Evolutionary conservation across 2,113 vertebrate species (phyloP), one percentile per base, ranked within the genome.

Genomic region (Aleadryas rufinucha): DNA sequence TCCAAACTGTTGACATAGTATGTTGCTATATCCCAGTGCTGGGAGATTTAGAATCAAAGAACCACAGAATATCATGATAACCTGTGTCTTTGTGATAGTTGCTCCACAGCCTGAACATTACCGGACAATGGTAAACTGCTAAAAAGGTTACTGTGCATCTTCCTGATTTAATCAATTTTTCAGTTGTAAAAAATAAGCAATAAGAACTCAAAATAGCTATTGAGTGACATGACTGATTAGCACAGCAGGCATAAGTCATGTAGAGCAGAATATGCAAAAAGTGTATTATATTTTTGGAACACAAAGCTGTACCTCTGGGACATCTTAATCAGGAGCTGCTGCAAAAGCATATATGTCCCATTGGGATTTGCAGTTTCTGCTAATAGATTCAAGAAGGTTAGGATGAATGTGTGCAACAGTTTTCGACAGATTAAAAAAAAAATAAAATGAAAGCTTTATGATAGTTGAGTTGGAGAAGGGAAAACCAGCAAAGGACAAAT

Each of bases 191-290:
- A 92, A 84, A 53, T 59, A 81, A 87, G 56, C 31, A 65, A 4
- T 50, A 81, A 66, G 31, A 89, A 53, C 74, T 84, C 47, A 66
- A 83, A 96, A 81, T 74, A 95, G 45, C 45, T 96, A 17, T 65
- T 84, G 87, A 95, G 39, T 14, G 4, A 83, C 71, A 52, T 30
- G 68, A 53, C 50, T 96, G 93, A 91, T 91, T 85, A 91, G 75
- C 91, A 88, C 93, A 96, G 87, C 75, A 90, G 71, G 90, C 42
- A 44, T 79, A 83, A 90, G 54, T 76, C 61, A 57, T 39, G 84
- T 78, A 66, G 66, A 90, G 50, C 16, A 77, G 56, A 96, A 84
- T 88, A 91, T 91, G 75, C 53, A 94, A 75, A 82, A 89, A 60
- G 21, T n/a, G 20, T 75, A 74, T 81, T 90, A 37, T 68, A 85